phyloP scores from a whole-genome alignment of 2,888 invertebrate genomes.

The Dioctria rufipes region DNA sequence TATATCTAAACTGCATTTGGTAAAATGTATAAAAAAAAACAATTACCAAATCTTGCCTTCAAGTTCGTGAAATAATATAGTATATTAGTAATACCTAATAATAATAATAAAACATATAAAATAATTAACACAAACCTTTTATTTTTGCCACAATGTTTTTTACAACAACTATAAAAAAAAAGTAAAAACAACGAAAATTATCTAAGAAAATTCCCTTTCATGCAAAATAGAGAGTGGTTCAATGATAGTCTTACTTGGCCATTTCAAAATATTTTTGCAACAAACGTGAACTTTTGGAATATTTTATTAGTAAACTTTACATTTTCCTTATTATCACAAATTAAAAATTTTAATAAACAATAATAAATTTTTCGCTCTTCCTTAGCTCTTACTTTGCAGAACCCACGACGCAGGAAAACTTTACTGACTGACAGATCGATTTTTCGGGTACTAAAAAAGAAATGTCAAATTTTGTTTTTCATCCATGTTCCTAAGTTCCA shows the following conservation, averaged over 20 bases:
- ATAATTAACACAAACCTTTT: conserved; percentile 19
- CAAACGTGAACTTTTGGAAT: neutral
- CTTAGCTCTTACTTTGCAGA: neutral
- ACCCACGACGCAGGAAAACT: neutral
- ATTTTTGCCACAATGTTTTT: conserved; percentile 16
- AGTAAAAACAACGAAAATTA: neutral
- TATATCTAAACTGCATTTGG: too few relatives aligned
- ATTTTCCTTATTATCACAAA: neutral
- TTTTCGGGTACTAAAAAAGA: too few relatives aligned
- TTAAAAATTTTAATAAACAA: neutral
- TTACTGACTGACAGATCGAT: conserved; percentile 6
- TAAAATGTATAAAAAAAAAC: too few relatives aligned
- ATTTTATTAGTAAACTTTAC: neutral
- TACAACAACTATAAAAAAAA: conserved; percentile 7
- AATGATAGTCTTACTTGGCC: conserved; percentile 3
- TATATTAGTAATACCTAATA: too few relatives aligned
- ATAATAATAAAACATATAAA: neutral
- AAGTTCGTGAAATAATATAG: too few relatives aligned
- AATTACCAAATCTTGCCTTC: too few relatives aligned
- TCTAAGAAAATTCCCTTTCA: neutral
- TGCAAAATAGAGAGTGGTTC: neutral
- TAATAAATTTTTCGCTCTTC: neutral
- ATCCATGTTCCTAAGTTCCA: too few relatives aligned
- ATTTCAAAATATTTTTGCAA: neutral
- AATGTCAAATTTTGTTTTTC: too few relatives aligned